These are phyloP conservation scores for Chrosomus eos DNA, from an alignment of 2,797 vertebrate species.

Conservation along the genomic window DNA sequence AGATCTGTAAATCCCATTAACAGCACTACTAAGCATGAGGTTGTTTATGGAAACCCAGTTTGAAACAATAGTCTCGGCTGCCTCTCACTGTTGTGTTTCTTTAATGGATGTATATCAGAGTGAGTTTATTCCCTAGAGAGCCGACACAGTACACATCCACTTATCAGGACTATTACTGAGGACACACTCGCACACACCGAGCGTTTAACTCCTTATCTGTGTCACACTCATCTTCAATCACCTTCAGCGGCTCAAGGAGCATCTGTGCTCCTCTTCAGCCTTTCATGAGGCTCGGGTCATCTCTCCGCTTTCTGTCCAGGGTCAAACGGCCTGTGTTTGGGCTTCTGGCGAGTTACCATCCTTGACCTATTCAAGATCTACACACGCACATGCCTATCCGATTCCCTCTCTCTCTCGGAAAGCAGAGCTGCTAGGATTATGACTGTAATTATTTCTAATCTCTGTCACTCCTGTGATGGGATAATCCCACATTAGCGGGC, in stretches of 20 bases:
- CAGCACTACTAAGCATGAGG: conserved; percentile 25
- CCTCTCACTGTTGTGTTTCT: conserved; percentile 34
- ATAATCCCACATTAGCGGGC: conserved; percentile 62
- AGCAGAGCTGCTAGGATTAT: conserved; percentile 65
- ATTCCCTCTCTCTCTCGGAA: conserved; percentile 26
- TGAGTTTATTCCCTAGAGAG: conserved; percentile 52
- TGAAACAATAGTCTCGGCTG: conserved; percentile 40
- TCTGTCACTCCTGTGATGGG: conserved; percentile 60
- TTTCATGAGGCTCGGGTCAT: conserved; percentile 55
- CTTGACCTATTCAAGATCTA: conserved; percentile 50
- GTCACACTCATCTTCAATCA: conserved; percentile 41
- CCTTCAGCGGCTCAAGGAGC: conserved; percentile 46
- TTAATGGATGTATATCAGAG: conserved; percentile 56
- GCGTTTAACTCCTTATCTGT: conserved; percentile 40
- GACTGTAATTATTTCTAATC: conserved; percentile 69
- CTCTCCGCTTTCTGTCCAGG: conserved; percentile 37
- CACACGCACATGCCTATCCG: conserved; percentile 58
- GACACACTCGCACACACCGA: conserved; percentile 14
- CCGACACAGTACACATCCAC: conserved; percentile 51
- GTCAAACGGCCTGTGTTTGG: conserved; percentile 56
- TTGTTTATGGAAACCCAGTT: conserved; percentile 56
- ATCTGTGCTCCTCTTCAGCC: conserved; percentile 36
- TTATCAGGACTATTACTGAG: conserved; percentile 51
- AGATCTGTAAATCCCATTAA: conserved; percentile 7
- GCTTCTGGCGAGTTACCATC: conserved; percentile 49